Evolutionary conservation across 2,113 vertebrate species (phyloP), one percentile per base, ranked within the genome.

Genomic region (Corythornis vintsioides): DNA sequence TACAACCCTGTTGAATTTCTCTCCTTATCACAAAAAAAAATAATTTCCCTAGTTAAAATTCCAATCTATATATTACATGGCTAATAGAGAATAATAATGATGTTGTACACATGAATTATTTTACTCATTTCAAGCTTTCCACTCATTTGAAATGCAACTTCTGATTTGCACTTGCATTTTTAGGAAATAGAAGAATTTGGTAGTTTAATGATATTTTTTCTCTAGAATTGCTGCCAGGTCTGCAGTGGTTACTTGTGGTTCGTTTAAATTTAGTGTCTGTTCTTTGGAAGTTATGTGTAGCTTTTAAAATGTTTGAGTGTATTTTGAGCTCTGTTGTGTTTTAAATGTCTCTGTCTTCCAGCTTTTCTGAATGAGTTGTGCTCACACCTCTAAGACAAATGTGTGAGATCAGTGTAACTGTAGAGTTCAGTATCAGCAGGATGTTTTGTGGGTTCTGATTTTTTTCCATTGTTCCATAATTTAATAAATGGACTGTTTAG

Each of bases 41-140:
- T 12, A 3, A 13, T 31, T 74, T 6, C 42, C 10, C 17, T 59
- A 26, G 25, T 71, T 84, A 69, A 89, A 90, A 43, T 90, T 92
- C 25, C 33, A 19, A 0, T 81, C 56, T 80, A 8, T 65, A 28
- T 59, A 31, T 69, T 64, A 13, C 6, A 25, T 93, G 64, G 50
- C 64, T 74, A 55, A 76, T 22, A 47, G 17, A 55, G 66, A 52
- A 40, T 72, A 42, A 82, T 76, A 66, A 26, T 87, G 15, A 38
- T 55, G 12, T 55, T 92, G 29, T 6, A 17, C n/a, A 71, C 40
- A 50, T 60, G 56, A 66, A 80, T 88, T 78, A 72, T 84, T 86
- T 77, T 67, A 70, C 45, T 86, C 67, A 96, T 96, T 96, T 94
- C 89, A 95, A 89, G 61, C 45, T 91, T 88, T 88, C 48, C 71